Percentiles rank a stretch among this genome's conserved stretches.
Conservation (phyloP, 1,140 invertebrate genomes). For the Drosophila varians region DNA sequence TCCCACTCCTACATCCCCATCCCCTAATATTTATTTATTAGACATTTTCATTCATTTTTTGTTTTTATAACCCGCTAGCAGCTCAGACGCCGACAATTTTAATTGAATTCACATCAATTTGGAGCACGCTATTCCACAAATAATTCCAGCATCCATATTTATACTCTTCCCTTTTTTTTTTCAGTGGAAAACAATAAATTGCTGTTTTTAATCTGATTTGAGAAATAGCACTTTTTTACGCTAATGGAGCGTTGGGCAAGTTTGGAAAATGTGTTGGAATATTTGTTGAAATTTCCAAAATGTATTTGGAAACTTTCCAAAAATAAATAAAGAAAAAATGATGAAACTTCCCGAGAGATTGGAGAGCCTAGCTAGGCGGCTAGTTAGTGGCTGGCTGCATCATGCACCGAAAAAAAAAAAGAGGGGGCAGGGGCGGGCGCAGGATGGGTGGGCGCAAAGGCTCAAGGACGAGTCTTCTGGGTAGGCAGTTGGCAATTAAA, state of each 20-base stretch:
- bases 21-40: background rate
- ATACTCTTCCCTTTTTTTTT: background rate
- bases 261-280: background rate
- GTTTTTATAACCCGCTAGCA: background rate
- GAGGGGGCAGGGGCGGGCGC: background rate
- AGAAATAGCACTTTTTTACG: background rate
- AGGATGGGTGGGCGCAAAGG: background rate
- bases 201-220: background rate
- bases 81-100: conserved; percentile 27
- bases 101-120: conserved; percentile 72
- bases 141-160: background rate
- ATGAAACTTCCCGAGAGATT: background rate
- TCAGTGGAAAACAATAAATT: background rate
- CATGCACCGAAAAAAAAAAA: background rate
- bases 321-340: background rate
- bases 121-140: conserved; percentile 35
- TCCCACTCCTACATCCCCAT: too few relatives aligned
- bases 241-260: background rate
- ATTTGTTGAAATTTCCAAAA: background rate
- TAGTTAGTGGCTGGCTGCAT: background rate
- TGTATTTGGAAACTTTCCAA: background rate
- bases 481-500: conserved; percentile 55
- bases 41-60: background rate
- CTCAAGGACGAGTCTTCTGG: conserved; percentile 39
- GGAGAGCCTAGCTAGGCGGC: background rate